Evolutionary conservation across 64 coral and sea anemone genomes (phyloP), one percentile per base, ranked within the genome.

Genomic region (Dendronephthya gigantea): DNA sequence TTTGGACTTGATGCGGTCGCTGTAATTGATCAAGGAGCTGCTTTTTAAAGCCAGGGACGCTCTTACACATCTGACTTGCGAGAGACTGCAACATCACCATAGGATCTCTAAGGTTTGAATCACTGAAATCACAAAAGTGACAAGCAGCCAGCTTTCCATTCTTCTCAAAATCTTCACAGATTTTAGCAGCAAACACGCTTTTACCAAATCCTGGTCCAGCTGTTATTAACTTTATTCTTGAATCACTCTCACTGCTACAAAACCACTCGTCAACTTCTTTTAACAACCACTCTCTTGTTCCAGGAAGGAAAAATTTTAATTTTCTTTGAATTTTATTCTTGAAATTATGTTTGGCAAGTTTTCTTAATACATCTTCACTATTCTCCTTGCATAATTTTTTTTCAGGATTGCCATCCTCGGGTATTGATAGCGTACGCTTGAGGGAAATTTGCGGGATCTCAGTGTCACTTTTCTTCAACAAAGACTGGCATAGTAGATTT

Each of bases 181-280:
- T 11, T 45, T 45, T 45, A 45, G 41, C 41, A 6, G 41, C 41
- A 45, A 45, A 45, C 41, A 45, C 41, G 3, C 87, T 86, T 59
- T 92, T 92, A 27, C 91, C 91, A 87, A 92, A 89, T 2, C 91
- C 91, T 82, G 91, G 87, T 48, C 89, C 86, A 33, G 87, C 91
- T 43, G 49, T 85, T 8, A 92, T 22, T 33, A 92, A 45, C 41
- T 6, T 6, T 11, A 45, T 45, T 45, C 41, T 45, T 45, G 41
- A 45, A 11, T 45, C 41, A 11, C 11, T 4, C 41, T 45, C 41
- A 45, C 11, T 45, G 4, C 11, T 45, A 45, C 4, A 4, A 45
- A 79, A 17, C 88, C 30, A 11, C 88, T 76, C 37, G 69, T 69
- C 14, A 74, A 79, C 29, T 92, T 45, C 11, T 11, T 45, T 45